Percentiles rank a stretch among this genome's conserved stretches.
Conservation (phyloP, 2,888 invertebrate genomes). For the Sycophila texana region DNA sequence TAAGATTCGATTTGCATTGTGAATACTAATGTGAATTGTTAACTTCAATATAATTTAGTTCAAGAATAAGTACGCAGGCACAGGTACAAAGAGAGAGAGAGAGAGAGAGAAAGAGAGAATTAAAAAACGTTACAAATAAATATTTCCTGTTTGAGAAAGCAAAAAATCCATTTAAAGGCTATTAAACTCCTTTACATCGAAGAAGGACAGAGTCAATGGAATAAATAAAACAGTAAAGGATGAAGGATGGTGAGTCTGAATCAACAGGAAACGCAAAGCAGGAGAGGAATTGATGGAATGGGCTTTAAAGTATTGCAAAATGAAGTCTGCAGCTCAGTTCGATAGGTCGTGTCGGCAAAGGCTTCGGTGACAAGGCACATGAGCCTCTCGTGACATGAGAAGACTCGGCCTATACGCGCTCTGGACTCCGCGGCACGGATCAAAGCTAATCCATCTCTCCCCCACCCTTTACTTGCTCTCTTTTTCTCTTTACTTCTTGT, state of each 20-base stretch:
- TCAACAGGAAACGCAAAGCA: background rate
- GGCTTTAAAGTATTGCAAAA: conserved; percentile 45
- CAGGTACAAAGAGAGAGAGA: too few species aligned
- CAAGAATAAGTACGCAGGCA: too few species aligned
- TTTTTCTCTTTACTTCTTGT: conserved; percentile 45
- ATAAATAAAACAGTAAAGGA: background rate
- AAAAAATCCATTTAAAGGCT: too few species aligned
- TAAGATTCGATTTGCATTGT: too few species aligned
- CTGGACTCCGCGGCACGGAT: conserved; percentile 68
- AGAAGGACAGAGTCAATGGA: background rate
- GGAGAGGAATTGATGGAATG: background rate
- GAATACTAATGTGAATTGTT: too few species aligned
- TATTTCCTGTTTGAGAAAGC: background rate
- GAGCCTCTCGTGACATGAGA: conserved; percentile 66
- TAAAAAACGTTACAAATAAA: background rate
- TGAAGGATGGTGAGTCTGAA: background rate
- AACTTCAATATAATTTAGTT: too few species aligned
- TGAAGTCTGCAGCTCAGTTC: conserved; percentile 67
- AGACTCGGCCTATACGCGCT: conserved; percentile 58
- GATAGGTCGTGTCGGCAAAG: conserved; percentile 65
- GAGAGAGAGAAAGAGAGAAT: too few species aligned
- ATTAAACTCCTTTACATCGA: too few species aligned
- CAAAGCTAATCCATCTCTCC: conserved; percentile 63
- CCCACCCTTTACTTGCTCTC: conserved; percentile 42
- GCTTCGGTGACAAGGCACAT: conserved; percentile 71